phyloP scores from a whole-genome alignment of 2,888 invertebrate species.

The Pristionchus mayeri region DNA sequence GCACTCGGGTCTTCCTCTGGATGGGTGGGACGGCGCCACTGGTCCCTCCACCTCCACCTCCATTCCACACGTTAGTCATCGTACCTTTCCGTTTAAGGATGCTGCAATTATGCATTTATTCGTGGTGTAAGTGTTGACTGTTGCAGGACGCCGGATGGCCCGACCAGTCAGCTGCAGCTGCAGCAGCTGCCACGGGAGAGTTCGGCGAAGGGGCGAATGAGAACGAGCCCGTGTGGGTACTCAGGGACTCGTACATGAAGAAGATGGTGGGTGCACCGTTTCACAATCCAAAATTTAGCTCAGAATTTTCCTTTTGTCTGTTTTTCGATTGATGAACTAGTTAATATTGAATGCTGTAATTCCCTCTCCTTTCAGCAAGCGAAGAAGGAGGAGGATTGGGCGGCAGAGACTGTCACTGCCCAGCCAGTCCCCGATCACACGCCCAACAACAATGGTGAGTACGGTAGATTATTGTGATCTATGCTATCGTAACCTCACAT shows the following conservation, averaged over 20 bases:
- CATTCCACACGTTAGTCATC: neutral
- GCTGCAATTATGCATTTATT: neutral
- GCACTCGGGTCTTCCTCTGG: neutral
- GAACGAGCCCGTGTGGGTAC: constrained; percentile 70
- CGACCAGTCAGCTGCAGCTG: neutral
- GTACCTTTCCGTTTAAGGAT: neutral
- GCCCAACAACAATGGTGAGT: constrained; percentile 31
- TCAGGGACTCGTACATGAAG: constrained; percentile 73
- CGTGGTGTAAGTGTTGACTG: neutral
- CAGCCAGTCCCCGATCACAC: constrained; percentile 23
- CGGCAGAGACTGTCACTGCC: constrained; percentile 4
- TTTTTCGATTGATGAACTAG: too few species aligned
- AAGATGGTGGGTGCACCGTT: constrained; percentile 65
- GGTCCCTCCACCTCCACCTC: constrained; percentile 36
- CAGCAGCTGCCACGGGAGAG: neutral
- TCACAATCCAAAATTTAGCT: too few species aligned
- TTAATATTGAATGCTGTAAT: constrained; percentile 45
- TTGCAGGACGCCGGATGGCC: constrained; percentile 46
- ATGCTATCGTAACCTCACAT: neutral
- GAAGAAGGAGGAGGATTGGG: constrained; percentile 19
- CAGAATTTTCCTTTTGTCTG: too few species aligned
- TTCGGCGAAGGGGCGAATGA: constrained; percentile 19
- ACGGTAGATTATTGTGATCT: neutral
- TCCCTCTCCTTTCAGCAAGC: constrained; percentile 38
- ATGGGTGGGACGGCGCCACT: constrained; percentile 24